A percentile compares a stretch with the other conserved stretches of the same genome.
These are phyloP conservation scores for Lepidurus couesii DNA, from an alignment of 1,140 invertebrate species.

Conservation along the genomic window DNA sequence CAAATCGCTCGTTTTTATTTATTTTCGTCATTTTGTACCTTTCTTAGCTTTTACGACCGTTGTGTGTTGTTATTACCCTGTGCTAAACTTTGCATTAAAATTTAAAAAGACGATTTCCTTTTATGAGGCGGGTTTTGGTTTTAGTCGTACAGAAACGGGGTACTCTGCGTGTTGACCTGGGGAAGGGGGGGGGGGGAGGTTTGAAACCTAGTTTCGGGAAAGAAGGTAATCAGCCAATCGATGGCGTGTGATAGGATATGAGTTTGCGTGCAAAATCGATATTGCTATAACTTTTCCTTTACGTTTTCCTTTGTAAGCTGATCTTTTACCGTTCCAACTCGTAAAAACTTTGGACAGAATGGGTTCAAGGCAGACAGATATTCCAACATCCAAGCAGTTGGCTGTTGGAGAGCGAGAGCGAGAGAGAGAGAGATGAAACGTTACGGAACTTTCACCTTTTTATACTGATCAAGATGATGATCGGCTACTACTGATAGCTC, in stretches of 20 bases:
- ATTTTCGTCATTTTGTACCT: too few relatives aligned
- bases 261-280: neutral
- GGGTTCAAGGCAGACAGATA: neutral
- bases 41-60: too few relatives aligned
- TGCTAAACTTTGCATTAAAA: too few relatives aligned
- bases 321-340: neutral
- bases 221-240: neutral
- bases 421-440: neutral
- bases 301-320: neutral
- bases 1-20: too few relatives aligned
- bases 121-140: too few relatives aligned
- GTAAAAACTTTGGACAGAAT: neutral
- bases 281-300: neutral
- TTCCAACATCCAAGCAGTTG: neutral
- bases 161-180: neutral
- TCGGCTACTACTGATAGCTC: neutral
- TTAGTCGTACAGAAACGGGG: too few relatives aligned
- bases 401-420: too few relatives aligned
- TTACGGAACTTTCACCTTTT: neutral
- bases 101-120: too few relatives aligned
- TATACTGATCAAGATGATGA: conserved; percentile 14
- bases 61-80: too few relatives aligned
- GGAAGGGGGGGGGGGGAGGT: neutral
- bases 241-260: neutral
- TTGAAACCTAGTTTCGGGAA: neutral